Conservation (phyloP, 2,797 vertebrate species). For the Aerospiza tachiro region DNA sequence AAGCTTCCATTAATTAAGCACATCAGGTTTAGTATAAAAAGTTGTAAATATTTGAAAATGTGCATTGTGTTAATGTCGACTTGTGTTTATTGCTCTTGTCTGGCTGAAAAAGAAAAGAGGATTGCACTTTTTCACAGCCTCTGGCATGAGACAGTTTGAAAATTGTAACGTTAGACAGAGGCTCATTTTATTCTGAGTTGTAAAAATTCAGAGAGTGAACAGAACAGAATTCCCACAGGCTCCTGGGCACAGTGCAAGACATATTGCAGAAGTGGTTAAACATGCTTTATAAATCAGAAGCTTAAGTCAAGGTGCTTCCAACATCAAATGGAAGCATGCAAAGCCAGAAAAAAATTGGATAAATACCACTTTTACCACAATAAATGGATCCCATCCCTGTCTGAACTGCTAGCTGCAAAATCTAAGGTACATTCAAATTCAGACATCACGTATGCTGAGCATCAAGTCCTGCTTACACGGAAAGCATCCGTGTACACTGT, state of each 20-base stretch:
- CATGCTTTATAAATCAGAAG: background rate
- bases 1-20: background rate
- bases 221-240: background rate
- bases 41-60: background rate
- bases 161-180: background rate
- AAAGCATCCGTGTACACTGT: background rate
- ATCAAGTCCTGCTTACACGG: background rate
- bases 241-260: background rate
- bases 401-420: background rate
- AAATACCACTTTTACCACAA: background rate
- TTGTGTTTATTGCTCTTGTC: background rate
- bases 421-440: background rate
- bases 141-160: background rate
- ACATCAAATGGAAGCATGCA: background rate
- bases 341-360: background rate
- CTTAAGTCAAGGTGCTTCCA: background rate
- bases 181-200: background rate
- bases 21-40: background rate
- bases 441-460: background rate
- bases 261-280: background rate
- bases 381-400: background rate
- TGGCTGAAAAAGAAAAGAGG: background rate
- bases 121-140: background rate
- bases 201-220: background rate
- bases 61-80: fast-evolving